Conservation (phyloP, 2,888 invertebrate genomes). For the Zhuqinia jingwanae region DNA sequence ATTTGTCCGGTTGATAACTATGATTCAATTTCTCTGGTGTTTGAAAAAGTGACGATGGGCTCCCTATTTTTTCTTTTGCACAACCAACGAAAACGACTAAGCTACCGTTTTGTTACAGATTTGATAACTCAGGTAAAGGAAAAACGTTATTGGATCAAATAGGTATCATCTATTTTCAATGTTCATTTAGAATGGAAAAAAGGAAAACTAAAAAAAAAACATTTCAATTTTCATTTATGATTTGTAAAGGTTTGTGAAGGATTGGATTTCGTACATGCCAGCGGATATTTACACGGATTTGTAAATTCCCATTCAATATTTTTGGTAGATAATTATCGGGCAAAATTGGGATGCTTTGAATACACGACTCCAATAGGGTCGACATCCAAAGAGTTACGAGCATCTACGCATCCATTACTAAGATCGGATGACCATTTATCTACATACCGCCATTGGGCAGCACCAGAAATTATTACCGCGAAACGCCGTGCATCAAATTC, state of each 20-base stretch:
- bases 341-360: conserved; percentile 82
- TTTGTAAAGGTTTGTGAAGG: conserved; percentile 81
- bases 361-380: conserved; percentile 78
- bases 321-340: conserved; percentile 80
- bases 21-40: conserved; percentile 81
- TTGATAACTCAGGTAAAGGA: conserved; percentile 48
- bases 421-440: conserved; percentile 72
- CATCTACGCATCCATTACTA: conserved; percentile 67
- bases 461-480: conserved; percentile 81
- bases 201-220: no score
- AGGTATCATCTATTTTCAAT: no score
- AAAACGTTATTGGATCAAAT: no score
- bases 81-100: conserved; percentile 67
- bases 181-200: no score
- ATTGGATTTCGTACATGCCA: conserved; percentile 81
- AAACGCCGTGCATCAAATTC: conserved; percentile 79
- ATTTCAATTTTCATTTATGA: conserved; percentile 38
- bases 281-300: conserved; percentile 81
- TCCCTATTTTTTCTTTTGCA: conserved; percentile 81
- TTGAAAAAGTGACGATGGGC: conserved; percentile 81
- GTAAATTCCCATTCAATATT: conserved; percentile 82
- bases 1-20: conserved; percentile 81
- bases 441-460: conserved; percentile 81
- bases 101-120: conserved; percentile 67
- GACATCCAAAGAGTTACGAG: conserved; percentile 7